Evolutionary conservation across 2,797 vertebrate genomes (phyloP).

Genomic region (Leptodactylus fallax): DNA sequence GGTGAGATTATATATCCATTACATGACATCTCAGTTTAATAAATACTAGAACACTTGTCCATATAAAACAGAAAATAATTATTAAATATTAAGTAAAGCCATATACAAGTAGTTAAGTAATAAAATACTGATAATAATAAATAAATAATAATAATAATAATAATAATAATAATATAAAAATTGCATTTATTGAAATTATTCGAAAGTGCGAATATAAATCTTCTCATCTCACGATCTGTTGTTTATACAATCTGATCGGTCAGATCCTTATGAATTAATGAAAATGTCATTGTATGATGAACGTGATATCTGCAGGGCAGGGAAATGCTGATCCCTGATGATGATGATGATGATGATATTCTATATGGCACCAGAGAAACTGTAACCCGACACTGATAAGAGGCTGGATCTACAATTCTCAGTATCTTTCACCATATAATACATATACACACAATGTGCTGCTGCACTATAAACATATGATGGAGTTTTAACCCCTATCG

Average conservation of each 20-base stretch:
- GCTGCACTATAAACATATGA: neutral
- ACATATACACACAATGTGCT: no score
- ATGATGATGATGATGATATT: neutral
- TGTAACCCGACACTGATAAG: neutral
- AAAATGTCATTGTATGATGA: neutral
- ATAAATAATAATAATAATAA: no score
- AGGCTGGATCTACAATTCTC: conserved; percentile 18
- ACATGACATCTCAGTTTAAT: no score
- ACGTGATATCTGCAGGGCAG: neutral
- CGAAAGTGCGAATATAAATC: neutral
- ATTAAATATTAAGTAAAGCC: no score
- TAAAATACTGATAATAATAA: no score
- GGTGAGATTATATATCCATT: neutral
- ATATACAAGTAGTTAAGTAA: no score
- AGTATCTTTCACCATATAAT: conserved; percentile 2
- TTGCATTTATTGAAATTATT: neutral
- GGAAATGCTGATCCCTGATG: conserved; percentile 18
- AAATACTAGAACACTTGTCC: no score
- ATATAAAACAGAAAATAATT: no score
- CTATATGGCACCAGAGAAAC: conserved; percentile 1
- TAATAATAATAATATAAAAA: no score
- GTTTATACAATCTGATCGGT: no score
- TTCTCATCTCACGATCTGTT: no score
- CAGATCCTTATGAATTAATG: no score
- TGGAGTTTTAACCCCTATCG: neutral